Conservation (phyloP, 2,113 vertebrate genomes). For the Rhinichthys klamathensis region DNA sequence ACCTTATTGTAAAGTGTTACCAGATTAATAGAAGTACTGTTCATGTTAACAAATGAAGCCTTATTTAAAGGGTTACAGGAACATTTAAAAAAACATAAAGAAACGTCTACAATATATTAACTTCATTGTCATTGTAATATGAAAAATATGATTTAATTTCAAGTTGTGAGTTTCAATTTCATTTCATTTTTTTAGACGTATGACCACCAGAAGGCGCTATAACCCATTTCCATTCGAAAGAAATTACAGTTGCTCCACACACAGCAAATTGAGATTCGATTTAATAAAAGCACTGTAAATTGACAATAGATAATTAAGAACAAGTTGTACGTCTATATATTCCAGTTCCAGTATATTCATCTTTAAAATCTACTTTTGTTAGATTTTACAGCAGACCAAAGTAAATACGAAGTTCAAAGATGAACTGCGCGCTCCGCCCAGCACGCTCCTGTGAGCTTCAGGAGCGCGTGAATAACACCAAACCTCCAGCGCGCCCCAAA, state of each 20-base stretch:
- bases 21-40: not conserved
- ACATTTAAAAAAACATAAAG: not conserved
- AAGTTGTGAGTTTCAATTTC: not conserved
- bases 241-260: not conserved
- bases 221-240: not conserved
- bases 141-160: not conserved
- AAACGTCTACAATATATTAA: not conserved
- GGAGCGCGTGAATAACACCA: not conserved
- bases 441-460: not conserved
- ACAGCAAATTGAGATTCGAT: no score
- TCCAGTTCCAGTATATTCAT: not conserved
- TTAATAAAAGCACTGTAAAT: not conserved
- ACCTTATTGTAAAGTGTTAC: no score
- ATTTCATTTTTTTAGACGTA: not conserved
- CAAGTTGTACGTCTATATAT: no score
- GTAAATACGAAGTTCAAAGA: not conserved
- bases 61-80: not conserved
- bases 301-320: not conserved
- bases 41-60: not conserved
- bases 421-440: constrained; percentile 16
- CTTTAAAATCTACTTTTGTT: not conserved
- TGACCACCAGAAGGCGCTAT: not conserved
- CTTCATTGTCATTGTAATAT: not conserved
- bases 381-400: not conserved
- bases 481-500: not conserved